Base-by-base conservation (phyloP, 1,140 invertebrate genomes). In the Tribolium castaneum region DNA sequence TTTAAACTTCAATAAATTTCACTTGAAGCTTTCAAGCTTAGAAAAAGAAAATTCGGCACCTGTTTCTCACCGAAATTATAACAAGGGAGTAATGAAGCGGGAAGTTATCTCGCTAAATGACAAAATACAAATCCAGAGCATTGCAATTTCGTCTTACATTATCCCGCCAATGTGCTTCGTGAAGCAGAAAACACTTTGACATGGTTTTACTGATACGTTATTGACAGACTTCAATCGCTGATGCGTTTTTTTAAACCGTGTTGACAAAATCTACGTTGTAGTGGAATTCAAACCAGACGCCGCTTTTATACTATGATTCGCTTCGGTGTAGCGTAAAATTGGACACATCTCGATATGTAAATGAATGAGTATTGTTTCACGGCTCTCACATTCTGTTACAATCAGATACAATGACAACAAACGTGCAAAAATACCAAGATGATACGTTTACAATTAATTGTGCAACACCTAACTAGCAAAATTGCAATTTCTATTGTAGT, bases 301-400 rank as follows among this genome's bases (percentile, higher is more conserved):
- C 7, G 2, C 54, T 59, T 66, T 66, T 66, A 66, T 66, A 66
- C 9, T 30, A 14, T 13, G 59, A 35, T 10, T 35, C n/a, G 59
- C 34, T 35, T 9, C 14, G 30, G 7, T 66, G 25, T 35, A 66
- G 25, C 30, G 59, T 12, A 35, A 66, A 66, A 66, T 66, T 35
- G 59, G 30, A 66, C 59, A 34, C 59, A 66, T 66, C 59, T 35
- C 59, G 59, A 66, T 66, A 66, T 66, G 59, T 35, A 66, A 35
- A 66, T 66, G 59, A 66, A 66, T 59, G 30, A 66, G 59, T 35
- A 66, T 66, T 66, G 59, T 66, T 66, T 66, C 34, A 66, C 59
- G 25, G 12, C 30, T 66, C 25, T 66, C 30, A 66, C 59, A 66
- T 66, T 66, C 59, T 30, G 6, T 39, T 66, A 66, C 59, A 66